These are phyloP conservation scores for Macrotus californicus DNA, from an alignment of 2,113 vertebrate species.

Conservation along the genomic window DNA sequence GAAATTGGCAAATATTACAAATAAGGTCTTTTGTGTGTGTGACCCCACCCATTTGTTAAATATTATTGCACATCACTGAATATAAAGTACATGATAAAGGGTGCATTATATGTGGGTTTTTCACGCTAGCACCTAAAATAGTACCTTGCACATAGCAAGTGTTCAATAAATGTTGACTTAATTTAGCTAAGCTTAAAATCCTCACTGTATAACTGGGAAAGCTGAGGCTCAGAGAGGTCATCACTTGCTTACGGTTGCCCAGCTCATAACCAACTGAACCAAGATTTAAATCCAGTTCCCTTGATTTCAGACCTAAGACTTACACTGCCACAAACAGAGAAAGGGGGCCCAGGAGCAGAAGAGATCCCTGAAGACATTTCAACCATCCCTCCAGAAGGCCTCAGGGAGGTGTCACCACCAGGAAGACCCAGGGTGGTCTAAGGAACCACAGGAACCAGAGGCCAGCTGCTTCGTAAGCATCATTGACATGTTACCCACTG, in stretches of 20 bases:
- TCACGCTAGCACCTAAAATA: neutral
- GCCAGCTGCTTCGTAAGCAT: constrained; percentile 28
- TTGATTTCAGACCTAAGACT: neutral
- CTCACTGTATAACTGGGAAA: neutral
- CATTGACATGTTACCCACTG: constrained; percentile 48
- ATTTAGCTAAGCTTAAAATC: neutral
- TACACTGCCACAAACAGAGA: neutral
- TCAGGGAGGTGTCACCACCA: fast-evolving
- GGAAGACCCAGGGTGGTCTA: fast-evolving
- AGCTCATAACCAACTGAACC: neutral
- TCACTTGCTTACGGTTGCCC: neutral
- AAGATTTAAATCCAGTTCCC: neutral
- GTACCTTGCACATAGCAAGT: neutral
- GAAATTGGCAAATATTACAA: neutral
- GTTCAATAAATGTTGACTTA: neutral
- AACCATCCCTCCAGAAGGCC: neutral
- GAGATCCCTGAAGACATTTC: neutral
- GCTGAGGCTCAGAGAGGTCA: neutral
- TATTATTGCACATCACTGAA: neutral
- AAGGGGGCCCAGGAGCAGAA: neutral
- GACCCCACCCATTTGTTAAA: neutral
- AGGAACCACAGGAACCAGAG: neutral
- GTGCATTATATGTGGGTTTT: neutral
- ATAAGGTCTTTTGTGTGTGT: neutral
- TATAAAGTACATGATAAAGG: neutral